A percentile compares a stretch with the other conserved stretches of the same genome.
Evolutionary conservation across 2,797 vertebrate species (phyloP).

Genomic region (Prionace glauca): DNA sequence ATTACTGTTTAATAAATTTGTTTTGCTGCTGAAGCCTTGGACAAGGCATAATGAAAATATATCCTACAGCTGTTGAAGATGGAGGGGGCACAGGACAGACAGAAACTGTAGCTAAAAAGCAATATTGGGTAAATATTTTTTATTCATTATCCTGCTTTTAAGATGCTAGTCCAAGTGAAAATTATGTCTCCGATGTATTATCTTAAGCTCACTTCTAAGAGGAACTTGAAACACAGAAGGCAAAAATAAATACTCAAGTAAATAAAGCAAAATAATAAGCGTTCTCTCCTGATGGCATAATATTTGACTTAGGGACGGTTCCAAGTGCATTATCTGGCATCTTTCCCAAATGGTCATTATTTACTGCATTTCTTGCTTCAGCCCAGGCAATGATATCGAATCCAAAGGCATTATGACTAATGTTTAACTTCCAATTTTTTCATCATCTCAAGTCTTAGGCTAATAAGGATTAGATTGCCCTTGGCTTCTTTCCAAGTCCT

Average conservation of each 20-base stretch:
- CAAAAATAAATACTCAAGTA: neutral
- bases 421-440: constrained; percentile 6
- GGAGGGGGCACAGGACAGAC: neutral
- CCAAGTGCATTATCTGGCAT: neutral
- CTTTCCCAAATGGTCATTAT: neutral
- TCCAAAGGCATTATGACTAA: constrained; percentile 18
- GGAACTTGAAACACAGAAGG: neutral
- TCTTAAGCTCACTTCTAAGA: neutral
- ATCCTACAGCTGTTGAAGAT: neutral
- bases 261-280: neutral
- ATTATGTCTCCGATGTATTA: neutral
- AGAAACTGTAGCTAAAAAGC: neutral
- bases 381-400: neutral
- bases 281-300: neutral
- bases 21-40: neutral
- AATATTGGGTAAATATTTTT: neutral
- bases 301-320: neutral
- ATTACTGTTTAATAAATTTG: neutral
- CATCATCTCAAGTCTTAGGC: neutral
- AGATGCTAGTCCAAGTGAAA: neutral
- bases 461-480: constrained; percentile 13
- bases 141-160: neutral
- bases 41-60: neutral
- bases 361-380: constrained; percentile 2
- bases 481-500: constrained; percentile 17